These are phyloP conservation scores for Pemphigus obesinymphae DNA, from an alignment of 1,140 invertebrate species.

Conservation along the genomic window DNA sequence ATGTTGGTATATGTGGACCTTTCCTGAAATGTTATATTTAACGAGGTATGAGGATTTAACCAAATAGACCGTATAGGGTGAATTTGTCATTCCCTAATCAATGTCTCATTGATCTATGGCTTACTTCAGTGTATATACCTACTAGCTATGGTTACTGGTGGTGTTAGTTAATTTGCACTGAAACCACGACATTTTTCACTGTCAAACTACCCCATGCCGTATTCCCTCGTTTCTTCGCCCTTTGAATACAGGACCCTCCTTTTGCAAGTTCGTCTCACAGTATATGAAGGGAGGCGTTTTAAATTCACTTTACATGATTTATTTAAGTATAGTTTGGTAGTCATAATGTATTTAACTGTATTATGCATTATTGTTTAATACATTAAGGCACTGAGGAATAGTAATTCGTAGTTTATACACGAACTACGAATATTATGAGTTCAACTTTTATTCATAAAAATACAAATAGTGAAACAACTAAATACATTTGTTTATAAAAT, in stretches of 20 bases:
- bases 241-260: background rate
- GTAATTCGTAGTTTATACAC: too few species aligned
- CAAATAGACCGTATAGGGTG: too few species aligned
- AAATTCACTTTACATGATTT: conserved; percentile 4
- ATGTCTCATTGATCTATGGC: background rate
- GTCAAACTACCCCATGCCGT: conserved; percentile 3
- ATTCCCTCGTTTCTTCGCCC: background rate
- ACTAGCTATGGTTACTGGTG: background rate
- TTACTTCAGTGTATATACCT: background rate
- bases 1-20: background rate
- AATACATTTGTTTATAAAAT: too few species aligned
- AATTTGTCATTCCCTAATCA: background rate
- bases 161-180: conserved; percentile 1
- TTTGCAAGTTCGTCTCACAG: background rate
- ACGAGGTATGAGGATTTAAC: background rate
- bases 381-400: too few species aligned
- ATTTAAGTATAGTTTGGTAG: background rate
- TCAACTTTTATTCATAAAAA: too few species aligned
- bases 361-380: background rate
- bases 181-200: conserved; percentile 16
- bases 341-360: background rate
- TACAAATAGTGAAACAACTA: too few species aligned
- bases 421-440: too few species aligned
- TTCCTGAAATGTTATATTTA: background rate
- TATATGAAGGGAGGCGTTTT: background rate